Evolutionary conservation across 2,797 vertebrate genomes (phyloP).

Genomic region (Coregonus suidteri): DNA sequence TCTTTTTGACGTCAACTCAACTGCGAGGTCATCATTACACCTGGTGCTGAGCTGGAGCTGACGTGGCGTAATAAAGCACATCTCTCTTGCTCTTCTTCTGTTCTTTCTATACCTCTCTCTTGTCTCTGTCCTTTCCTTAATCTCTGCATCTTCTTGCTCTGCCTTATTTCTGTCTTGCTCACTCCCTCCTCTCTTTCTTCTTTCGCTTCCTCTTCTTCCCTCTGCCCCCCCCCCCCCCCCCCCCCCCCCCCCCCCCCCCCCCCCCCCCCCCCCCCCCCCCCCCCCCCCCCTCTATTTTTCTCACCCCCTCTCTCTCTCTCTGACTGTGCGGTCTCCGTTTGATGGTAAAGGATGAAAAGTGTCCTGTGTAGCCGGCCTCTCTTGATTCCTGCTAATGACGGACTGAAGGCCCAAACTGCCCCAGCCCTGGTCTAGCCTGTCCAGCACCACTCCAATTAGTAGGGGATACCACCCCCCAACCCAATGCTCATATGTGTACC

Average conservation of each 20-base stretch:
- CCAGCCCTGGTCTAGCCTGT: constrained; percentile 16
- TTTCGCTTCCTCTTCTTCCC: too few relatives aligned
- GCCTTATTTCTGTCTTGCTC: not conserved
- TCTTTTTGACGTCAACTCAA: constrained; percentile 17
- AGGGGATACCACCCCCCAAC: not conserved
- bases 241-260: constrained; percentile 1
- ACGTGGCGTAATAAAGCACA: not conserved
- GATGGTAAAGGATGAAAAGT: constrained; percentile 48
- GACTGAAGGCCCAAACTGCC: constrained; percentile 25
- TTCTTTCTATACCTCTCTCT: not conserved
- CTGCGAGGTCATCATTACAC: constrained; percentile 30
- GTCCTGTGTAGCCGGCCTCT: constrained; percentile 22
- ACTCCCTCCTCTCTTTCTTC: too few relatives aligned
- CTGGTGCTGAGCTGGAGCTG: constrained; percentile 31
- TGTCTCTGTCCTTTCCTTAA: too few relatives aligned
- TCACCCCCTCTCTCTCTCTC: constrained; percentile 6
- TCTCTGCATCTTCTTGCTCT: not conserved
- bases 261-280: too few relatives aligned
- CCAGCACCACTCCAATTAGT: constrained; percentile 34
- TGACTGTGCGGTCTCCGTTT: constrained; percentile 33
- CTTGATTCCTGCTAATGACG: constrained; percentile 48
- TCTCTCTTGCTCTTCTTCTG: not conserved
- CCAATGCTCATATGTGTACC: not conserved
- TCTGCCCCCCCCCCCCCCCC: not conserved
- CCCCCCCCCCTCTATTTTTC: constrained; percentile 12